Conservation (phyloP, 2,888 invertebrate genomes). For the Eudasyphora cyanicolor region DNA sequence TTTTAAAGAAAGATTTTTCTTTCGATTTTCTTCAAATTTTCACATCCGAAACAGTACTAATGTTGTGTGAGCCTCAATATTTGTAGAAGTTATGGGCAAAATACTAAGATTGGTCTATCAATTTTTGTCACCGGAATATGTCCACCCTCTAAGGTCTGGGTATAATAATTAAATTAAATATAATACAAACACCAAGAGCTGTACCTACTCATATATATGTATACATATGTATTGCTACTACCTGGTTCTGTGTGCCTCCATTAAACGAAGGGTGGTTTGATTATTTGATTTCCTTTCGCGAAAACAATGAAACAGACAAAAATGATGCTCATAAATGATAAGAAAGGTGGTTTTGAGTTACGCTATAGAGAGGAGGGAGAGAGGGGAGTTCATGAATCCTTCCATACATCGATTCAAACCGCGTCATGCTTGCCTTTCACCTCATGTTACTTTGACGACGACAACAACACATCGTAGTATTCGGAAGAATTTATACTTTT, state of each 20-base stretch:
- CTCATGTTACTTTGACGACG: not conserved
- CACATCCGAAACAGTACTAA: too few species aligned
- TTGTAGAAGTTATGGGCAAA: too few species aligned
- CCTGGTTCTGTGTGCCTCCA: not conserved
- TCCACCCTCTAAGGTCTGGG: too few species aligned
- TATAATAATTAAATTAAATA: too few species aligned
- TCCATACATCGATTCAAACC: not conserved
- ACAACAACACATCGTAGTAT: not conserved
- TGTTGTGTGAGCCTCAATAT: too few species aligned
- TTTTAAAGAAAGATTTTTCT: too few species aligned
- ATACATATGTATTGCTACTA: not conserved
- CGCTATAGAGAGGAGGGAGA: too few species aligned
- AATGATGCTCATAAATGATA: constrained; percentile 19
- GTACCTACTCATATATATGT: too few species aligned
- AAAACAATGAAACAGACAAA: constrained; percentile 6
- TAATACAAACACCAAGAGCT: too few species aligned
- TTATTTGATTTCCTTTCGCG: not conserved
- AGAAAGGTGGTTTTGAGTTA: constrained; percentile 12
- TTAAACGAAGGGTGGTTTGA: not conserved
- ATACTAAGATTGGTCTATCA: too few species aligned
- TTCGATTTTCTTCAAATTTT: too few species aligned
- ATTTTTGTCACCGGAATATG: too few species aligned
- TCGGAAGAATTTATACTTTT: constrained; percentile 3
- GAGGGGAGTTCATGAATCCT: not conserved
- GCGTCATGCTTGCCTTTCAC: not conserved